Evolutionary conservation across 2,113 vertebrate species (phyloP), one percentile per base, ranked within the genome.

Genomic region (Eleginops maclovinus): DNA sequence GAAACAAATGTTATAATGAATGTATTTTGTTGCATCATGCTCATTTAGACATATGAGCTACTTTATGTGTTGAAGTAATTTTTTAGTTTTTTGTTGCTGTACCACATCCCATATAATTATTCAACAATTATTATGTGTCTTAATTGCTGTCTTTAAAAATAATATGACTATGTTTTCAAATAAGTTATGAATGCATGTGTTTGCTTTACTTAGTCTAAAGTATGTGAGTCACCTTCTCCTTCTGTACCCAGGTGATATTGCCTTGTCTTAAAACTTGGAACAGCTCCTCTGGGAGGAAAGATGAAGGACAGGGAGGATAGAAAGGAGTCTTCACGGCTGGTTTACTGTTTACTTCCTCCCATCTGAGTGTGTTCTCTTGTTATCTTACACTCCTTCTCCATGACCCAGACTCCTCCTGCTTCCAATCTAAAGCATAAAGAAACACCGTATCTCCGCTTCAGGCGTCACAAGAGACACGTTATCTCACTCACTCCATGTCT

Each of bases 221-320:
- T 36, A 36, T 68, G 46, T 40, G 63, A 28, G 17, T 44, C 15
- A 26, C 15, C 15, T 58, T 50, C 26, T 81, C 53, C 22, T 46
- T 61, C 15, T 76, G 51, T 28, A 3, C 14, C 12, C 19, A 15
- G 67, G 53, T 83, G 60, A 73, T 67, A 50, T 47, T 4, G 53
- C 71, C 61, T 72, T 36, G 63, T 61, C 50, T 82, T 53, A 77
- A 70, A 60, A 62, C 50, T 79, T 68, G 71, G 8, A 81, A 68
- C 28, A 61, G 31, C 59, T 85, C 55, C 44, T 62, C 41, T 63
- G 68, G 41, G 44, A 65, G 53, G 47, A 44, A 12, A 43, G 15
- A 63, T 24, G 22, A 67, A 13, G 41, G 2, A 14, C 8, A 71
- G 0, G 19, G 51, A 51, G 41, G 62, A 51, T 43, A 43, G 17